Percentiles rank a stretch among this genome's conserved stretches.
phyloP scores from a whole-genome alignment of 1,140 invertebrate genomes.

The Acyrthosiphon pisum region DNA sequence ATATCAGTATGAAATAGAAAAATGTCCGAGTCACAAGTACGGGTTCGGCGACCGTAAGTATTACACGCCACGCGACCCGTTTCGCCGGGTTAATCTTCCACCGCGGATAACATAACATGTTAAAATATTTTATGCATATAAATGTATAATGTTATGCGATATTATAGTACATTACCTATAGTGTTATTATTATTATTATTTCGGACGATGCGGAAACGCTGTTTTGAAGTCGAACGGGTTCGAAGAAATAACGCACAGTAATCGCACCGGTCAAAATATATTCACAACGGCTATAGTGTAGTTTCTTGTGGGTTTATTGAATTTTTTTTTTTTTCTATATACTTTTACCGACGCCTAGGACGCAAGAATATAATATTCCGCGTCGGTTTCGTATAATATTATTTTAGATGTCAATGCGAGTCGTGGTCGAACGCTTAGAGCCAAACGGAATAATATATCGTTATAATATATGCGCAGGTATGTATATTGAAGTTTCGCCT shows the following conservation, averaged over 20 bases:
- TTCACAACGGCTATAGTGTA: neutral
- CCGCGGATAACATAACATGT: neutral
- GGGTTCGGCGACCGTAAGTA: neutral
- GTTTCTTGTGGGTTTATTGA: neutral
- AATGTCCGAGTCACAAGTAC: neutral
- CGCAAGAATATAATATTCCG: neutral
- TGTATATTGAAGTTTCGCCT: neutral
- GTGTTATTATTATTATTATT: neutral
- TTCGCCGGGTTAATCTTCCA: neutral
- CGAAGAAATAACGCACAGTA: neutral
- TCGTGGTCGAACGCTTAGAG: neutral
- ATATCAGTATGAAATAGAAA: neutral
- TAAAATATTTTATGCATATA: neutral
- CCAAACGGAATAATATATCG: neutral
- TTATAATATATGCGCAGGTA: neutral
- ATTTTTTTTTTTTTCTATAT: neutral
- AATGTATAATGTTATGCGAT: too few relatives aligned
- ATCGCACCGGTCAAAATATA: neutral
- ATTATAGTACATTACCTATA: too few relatives aligned
- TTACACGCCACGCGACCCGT: neutral
- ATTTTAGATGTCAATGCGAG: neutral
- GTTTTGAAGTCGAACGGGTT: neutral
- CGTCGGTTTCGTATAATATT: neutral
- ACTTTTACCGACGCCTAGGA: neutral
- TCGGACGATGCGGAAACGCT: neutral